These are phyloP conservation scores for Eretmochelys imbricata DNA, from an alignment of 2,113 vertebrate genomes.

Conservation along the genomic window DNA sequence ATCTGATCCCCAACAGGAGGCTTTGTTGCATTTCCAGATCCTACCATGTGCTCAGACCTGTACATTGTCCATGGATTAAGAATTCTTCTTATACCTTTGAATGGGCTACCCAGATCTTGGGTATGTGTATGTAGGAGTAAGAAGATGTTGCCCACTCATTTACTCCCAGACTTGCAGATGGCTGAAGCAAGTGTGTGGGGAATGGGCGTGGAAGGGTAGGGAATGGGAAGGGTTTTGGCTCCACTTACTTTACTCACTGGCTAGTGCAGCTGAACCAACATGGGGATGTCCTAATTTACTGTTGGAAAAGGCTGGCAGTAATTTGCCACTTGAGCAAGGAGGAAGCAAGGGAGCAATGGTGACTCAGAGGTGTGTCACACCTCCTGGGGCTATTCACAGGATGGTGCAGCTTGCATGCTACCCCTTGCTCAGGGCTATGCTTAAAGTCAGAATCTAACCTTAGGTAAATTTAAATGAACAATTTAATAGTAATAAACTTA, in stretches of 20 bases:
- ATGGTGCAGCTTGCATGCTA: neutral
- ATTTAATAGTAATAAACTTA: neutral
- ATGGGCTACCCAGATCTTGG: neutral
- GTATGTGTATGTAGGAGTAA: conserved; percentile 16
- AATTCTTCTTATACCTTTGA: neutral
- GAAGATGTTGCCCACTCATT: neutral
- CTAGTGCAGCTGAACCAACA: fast-evolving
- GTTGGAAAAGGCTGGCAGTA: neutral
- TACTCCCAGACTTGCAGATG: neutral
- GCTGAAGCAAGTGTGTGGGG: neutral
- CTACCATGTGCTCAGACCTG: neutral
- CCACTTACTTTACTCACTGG: neutral
- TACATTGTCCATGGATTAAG: conserved; percentile 14
- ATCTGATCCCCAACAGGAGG: neutral
- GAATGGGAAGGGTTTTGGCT: neutral
- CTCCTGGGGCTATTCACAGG: fast-evolving
- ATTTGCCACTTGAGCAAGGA: fast-evolving
- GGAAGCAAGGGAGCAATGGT: neutral
- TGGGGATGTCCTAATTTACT: neutral
- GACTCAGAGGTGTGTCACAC: neutral
- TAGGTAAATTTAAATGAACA: neutral
- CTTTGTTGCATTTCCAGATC: neutral
- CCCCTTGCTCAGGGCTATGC: fast-evolving
- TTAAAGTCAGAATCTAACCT: neutral
- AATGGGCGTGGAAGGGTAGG: neutral